phyloP scores from a whole-genome alignment of 2,888 invertebrate genomes.

The Meiosimyza platycephala region DNA sequence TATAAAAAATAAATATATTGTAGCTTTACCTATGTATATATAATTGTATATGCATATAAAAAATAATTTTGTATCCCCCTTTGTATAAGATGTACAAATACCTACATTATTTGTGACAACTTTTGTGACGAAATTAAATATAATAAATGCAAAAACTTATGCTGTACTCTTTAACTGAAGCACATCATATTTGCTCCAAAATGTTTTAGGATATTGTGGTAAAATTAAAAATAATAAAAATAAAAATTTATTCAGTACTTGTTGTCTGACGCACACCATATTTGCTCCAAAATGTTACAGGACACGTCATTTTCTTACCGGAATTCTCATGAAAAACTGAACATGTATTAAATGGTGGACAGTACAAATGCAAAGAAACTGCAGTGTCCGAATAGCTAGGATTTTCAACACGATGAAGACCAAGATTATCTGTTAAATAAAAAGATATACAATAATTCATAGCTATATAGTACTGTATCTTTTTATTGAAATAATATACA shows the following conservation, averaged over 20 bases:
- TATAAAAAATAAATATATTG: no score
- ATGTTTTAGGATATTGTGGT: constrained; percentile 77
- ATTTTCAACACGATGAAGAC: constrained; percentile 96
- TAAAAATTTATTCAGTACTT: constrained; percentile 6
- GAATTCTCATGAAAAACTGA: constrained; percentile 92
- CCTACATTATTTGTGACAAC: no score
- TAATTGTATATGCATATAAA: no score
- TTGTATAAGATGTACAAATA: no score
- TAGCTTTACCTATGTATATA: no score
- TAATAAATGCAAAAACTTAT: not conserved
- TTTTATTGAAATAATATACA: not conserved
- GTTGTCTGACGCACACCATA: constrained; percentile 73
- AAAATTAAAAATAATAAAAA: not conserved
- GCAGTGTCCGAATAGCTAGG: constrained; percentile 88
- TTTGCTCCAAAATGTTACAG: constrained; percentile 94
- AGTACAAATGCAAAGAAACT: constrained; percentile 94
- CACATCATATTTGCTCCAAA: constrained; percentile 92
- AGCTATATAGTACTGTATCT: not conserved
- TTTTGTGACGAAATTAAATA: no score
- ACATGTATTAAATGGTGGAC: constrained; percentile 91
- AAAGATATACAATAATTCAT: not conserved
- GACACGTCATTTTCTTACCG: constrained; percentile 77
- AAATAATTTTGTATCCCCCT: no score
- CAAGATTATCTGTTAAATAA: constrained; percentile 81
- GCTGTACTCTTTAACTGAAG: constrained; percentile 41